Evolutionary conservation across 2,797 vertebrate genomes (phyloP).

Genomic region (Enteromius viviparus): DNA sequence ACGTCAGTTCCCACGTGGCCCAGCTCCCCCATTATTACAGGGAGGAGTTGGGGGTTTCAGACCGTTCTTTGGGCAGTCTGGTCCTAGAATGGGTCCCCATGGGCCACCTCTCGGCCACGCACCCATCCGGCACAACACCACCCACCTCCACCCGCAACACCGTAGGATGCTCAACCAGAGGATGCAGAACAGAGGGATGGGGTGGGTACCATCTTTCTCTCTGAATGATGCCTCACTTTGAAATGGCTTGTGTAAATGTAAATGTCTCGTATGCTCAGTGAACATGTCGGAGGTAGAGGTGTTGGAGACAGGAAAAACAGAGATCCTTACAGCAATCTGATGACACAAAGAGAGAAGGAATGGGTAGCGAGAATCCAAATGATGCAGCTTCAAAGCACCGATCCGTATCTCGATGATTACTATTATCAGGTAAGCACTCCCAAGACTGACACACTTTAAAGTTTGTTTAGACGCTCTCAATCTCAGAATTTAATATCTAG

Average conservation of each 20-base stretch:
- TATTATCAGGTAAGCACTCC: slow-evolving; percentile 89
- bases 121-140: slow-evolving; percentile 88
- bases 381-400: slow-evolving; percentile 98
- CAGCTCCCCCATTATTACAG: slow-evolving; percentile 81
- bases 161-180: slow-evolving; percentile 91
- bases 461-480: neutral
- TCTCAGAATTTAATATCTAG: no score
- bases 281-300: slow-evolving; percentile 68
- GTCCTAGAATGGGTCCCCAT: slow-evolving; percentile 75
- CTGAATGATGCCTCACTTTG: neutral
- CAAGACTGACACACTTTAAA: neutral
- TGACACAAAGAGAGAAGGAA: slow-evolving; percentile 95
- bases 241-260: neutral
- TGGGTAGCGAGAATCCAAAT: slow-evolving; percentile 98
- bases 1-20: slow-evolving; percentile 75
- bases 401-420: slow-evolving; percentile 96
- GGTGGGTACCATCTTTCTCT: neutral
- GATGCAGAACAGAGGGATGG: slow-evolving; percentile 87
- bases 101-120: slow-evolving; percentile 76
- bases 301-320: slow-evolving; percentile 76
- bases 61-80: slow-evolving; percentile 86
- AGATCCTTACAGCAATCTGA: slow-evolving; percentile 95
- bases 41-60: slow-evolving; percentile 83
- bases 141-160: slow-evolving; percentile 95
- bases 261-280: slow-evolving; percentile 66